Conservation (phyloP, 1,140 invertebrate species). For the Trachymyrmex cornetzi region DNA sequence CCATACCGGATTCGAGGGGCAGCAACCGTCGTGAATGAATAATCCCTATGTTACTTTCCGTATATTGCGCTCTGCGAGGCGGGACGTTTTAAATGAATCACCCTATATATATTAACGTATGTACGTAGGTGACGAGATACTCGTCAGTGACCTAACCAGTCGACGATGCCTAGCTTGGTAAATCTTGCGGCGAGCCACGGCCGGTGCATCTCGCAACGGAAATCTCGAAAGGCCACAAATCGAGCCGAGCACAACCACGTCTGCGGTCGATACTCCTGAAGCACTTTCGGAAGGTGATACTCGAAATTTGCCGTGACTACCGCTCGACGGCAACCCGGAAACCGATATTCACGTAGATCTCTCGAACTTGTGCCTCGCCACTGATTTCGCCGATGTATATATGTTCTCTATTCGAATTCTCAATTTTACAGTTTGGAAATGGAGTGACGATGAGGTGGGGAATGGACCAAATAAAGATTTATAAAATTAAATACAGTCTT, state of each 20-base stretch:
- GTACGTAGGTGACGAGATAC: conserved; percentile 10
- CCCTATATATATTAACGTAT: conserved; percentile 42
- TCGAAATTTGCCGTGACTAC: conserved; percentile 39
- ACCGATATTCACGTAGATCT: conserved; percentile 43
- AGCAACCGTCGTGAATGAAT: conserved; percentile 11
- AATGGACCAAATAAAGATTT: neutral
- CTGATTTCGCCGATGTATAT: neutral
- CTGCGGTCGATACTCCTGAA: conserved; percentile 36
- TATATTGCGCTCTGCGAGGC: neutral
- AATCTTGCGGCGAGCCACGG: conserved; percentile 44
- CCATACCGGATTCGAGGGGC: neutral
- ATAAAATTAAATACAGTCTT: too few species aligned
- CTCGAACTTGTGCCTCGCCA: conserved; percentile 9
- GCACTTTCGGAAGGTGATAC: conserved; percentile 33
- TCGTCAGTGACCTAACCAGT: conserved; percentile 3
- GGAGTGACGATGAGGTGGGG: neutral
- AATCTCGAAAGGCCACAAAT: conserved; percentile 48
- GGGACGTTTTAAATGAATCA: too few species aligned
- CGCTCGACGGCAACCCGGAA: conserved; percentile 5
- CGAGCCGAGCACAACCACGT: neutral
- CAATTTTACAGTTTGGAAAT: neutral
- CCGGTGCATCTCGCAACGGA: conserved; percentile 34
- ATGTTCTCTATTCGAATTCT: neutral
- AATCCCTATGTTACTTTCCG: neutral
- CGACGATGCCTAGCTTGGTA: conserved; percentile 25